Base-by-base conservation (phyloP, 2,888 invertebrate species). In the Clostera curtula region DNA sequence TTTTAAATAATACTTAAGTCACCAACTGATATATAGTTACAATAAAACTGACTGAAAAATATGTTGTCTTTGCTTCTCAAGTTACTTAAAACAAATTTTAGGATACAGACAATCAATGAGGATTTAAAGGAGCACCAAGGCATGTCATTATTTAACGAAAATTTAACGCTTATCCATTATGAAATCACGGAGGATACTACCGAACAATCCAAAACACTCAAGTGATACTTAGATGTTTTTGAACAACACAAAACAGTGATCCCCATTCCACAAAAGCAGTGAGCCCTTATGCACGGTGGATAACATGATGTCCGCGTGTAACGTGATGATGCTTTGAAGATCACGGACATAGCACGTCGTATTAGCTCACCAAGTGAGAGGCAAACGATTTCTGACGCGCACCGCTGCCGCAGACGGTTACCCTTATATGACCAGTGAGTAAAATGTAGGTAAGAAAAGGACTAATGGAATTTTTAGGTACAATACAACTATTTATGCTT, bases 241-340 rank as follows among this genome's bases (percentile, higher is more conserved):
- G 60, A 57, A 62, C 60, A 59, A 56, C 38, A 44, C 38, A 49
- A 43, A 39, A 43, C 48, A 44, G 73, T 70, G 68, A 69, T 51
- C 49, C 68, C 79, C 69, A 64, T 71, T 75, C 75, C 77, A 72
- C 65, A 56, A 59, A 82, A 82, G 83, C 83, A 67, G 82, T 83
- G 80, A 73, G 50, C 71, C 75, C 69, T 56, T 64, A 74, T 75
- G 76, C 76, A 74, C 76, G 75, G 63, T 59, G 60, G 77, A 79
- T 76, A 63, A 43, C 53, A 55, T 63, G 62, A 56, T 61, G 39
- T 58, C 59, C 69, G 56, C 54, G 57, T 52, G 73, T 64, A 64
- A 55, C 58, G 70, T 74, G 71, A 67, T 61, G 59, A 74, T 76
- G 75, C 73, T 52, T 59, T 51, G 45, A 50, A 55, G 53, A 57